These are phyloP conservation scores for Ophion ellenae DNA, from an alignment of 2,888 invertebrate genomes.

Conservation along the genomic window DNA sequence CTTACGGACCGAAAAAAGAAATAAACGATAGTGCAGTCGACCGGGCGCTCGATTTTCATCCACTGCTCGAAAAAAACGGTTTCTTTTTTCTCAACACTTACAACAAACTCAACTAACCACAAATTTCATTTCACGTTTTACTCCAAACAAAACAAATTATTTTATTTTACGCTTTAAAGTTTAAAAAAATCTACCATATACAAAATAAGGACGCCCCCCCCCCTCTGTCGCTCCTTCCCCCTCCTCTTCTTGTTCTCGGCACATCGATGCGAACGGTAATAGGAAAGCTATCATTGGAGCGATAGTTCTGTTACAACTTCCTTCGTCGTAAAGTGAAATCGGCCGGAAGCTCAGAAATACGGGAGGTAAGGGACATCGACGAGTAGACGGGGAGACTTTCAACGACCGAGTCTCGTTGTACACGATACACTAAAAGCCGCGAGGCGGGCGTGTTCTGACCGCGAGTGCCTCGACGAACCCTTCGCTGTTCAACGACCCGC, in stretches of 20 bases:
- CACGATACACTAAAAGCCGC: conserved; percentile 49
- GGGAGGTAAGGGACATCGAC: conserved; percentile 15
- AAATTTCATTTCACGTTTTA: too few species aligned
- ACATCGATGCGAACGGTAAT: conserved; percentile 52
- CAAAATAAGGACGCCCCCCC: neutral
- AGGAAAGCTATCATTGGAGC: conserved; percentile 64
- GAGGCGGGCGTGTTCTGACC: conserved; percentile 27
- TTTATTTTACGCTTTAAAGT: too few species aligned
- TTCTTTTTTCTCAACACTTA: neutral
- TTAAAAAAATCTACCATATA: neutral
- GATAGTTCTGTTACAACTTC: conserved; percentile 69
- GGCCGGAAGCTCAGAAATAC: conserved; percentile 66
- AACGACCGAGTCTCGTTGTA: conserved; percentile 65
- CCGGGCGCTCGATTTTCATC: neutral
- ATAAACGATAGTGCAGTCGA: neutral
- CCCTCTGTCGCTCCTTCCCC: neutral
- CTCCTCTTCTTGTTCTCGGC: neutral
- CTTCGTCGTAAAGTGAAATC: conserved; percentile 71
- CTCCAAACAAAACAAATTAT: too few species aligned
- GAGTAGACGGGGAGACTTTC: conserved; percentile 52
- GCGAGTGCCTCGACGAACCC: conserved; percentile 33
- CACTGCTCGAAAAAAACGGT: neutral
- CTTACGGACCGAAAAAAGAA: neutral
- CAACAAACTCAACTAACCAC: neutral
- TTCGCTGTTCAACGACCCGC: conserved; percentile 43